Conservation (phyloP, 1,140 invertebrate species). For the Cardiocondyla obscurior region DNA sequence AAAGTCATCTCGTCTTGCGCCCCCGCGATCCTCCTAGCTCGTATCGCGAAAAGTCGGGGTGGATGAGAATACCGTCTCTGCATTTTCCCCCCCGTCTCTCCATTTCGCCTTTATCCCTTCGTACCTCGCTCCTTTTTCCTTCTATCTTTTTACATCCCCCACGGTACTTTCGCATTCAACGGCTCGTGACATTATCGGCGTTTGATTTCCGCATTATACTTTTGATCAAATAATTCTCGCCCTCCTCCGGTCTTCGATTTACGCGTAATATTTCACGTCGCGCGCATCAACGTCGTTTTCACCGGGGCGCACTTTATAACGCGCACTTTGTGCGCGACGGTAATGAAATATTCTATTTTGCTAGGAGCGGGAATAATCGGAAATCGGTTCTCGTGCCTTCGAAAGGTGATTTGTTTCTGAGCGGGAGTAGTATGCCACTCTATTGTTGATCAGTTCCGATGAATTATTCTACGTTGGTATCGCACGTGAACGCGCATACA, state of each 20-base stretch:
- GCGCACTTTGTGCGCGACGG: neutral
- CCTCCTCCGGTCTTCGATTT: neutral
- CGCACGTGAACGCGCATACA: slow-evolving; percentile 19
- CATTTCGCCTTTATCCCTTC: neutral
- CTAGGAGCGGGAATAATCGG: slow-evolving; percentile 28
- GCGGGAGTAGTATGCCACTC: slow-evolving; percentile 25
- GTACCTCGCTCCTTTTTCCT: neutral
- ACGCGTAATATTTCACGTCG: neutral
- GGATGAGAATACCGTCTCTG: slow-evolving; percentile 7
- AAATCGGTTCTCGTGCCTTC: slow-evolving; percentile 46
- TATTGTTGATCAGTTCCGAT: slow-evolving; percentile 64
- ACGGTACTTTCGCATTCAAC: neutral
- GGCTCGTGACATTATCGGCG: neutral
- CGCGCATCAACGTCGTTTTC: neutral
- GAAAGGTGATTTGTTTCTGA: slow-evolving; percentile 31
- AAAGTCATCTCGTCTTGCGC: slow-evolving; percentile 51
- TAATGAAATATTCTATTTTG: slow-evolving; percentile 27
- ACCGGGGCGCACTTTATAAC: neutral
- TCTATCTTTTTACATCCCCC: too few species aligned
- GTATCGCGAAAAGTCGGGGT: slow-evolving; percentile 19
- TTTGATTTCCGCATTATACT: slow-evolving; percentile 6
- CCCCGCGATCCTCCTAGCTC: slow-evolving; percentile 25
- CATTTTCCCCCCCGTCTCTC: neutral
- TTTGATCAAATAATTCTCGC: neutral
- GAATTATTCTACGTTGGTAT: slow-evolving; percentile 63